Evolutionary conservation across 30 jellyfish, hydroid and myxozoan genomes (phyloP), one percentile per base, ranked within the genome.

Genomic region (Phacellophora camtschatica): DNA sequence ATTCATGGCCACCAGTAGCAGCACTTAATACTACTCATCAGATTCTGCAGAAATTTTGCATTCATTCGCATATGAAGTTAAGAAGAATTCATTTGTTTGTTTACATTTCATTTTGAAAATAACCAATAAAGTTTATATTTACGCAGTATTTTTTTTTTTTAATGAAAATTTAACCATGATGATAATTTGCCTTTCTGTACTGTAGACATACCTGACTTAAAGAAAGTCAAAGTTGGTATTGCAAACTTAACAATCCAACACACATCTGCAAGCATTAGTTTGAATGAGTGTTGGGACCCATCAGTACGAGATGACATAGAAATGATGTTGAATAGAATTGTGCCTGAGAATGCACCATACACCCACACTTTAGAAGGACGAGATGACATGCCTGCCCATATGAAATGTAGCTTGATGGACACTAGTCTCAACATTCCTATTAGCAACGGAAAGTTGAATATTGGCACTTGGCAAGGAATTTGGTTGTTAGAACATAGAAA

Each of bases 311-410:
- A 70, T 57, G 99, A 93, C 51, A 86, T 93, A 97, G 96, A 93
- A 27, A 87, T 82, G 97, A 73, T 93, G 90, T 56, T 93, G 74
- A 82, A 93, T 58, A 57, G 88, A 55, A 18, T 93, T 5, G 99
- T 85, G 20, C 99, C 99, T 10, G 96, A 86, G 55, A 67, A 81
- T 27, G 94, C 90, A 36, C 88, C 95, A 0, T 93, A 93, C 62
- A 85, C 90, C 2, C 99, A 93, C 66, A 79, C 97, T 22, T 59
- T 81, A 0, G 99, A 93, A 86, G 99, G 99, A 18, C 75, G 95
- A 2, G 99, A 93, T 81, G 99, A 86, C 57, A 93, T 93, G 97
- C 97, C 97, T 5, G 99, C 99, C 5, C 99, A 93, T 86, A 95
- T 93, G 16, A 93, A 93, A 72, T 77, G 96, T 75, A 74, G 95